These are phyloP conservation scores for Sciurus vulgaris DNA, from an alignment of 2,797 vertebrate species.

Conservation along the genomic window DNA sequence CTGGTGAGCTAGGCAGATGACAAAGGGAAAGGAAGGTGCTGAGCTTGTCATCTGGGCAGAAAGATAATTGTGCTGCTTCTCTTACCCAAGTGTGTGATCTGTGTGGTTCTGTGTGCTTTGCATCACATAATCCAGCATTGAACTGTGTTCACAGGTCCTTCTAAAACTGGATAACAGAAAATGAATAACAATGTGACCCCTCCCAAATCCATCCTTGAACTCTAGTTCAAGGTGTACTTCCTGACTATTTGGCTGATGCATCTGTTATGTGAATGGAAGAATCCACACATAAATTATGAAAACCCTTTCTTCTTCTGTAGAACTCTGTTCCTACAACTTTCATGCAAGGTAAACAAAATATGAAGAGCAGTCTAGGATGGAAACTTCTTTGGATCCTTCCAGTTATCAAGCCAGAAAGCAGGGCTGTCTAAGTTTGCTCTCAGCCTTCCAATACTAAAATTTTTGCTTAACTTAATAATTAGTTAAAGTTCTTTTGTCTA, in stretches of 20 bases:
- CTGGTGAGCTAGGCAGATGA: neutral
- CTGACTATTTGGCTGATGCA: neutral
- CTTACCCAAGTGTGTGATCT: neutral
- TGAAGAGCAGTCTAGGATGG: neutral
- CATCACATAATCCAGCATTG: neutral
- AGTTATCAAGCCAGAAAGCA: neutral
- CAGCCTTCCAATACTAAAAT: neutral
- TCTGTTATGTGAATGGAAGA: neutral
- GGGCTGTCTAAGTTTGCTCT: neutral
- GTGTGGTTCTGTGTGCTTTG: neutral
- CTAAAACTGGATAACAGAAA: neutral
- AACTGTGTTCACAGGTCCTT: neutral
- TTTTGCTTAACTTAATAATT: slow-evolving; percentile 22
- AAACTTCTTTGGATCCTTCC: neutral
- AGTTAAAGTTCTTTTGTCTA: neutral
- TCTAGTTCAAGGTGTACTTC: neutral
- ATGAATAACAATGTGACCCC: neutral
- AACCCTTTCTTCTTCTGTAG: neutral
- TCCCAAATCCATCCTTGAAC: neutral
- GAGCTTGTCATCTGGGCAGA: neutral
- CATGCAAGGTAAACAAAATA: neutral
- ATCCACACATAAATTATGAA: neutral
- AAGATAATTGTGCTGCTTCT: neutral
- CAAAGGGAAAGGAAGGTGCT: neutral
- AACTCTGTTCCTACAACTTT: neutral